Conservation (phyloP, 1,140 invertebrate species). For the Euwallacea similis region DNA sequence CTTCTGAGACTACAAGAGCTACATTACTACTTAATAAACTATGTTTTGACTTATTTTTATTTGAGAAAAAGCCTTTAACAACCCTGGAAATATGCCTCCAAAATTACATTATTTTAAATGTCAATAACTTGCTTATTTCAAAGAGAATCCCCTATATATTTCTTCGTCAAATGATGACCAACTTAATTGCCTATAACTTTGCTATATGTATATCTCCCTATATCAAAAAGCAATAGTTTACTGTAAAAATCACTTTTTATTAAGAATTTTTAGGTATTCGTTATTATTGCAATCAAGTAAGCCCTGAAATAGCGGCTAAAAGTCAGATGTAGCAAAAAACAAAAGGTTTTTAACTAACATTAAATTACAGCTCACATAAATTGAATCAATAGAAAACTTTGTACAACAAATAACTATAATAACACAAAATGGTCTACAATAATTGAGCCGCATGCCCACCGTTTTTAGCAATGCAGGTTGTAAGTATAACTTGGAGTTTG, state of each 20-base stretch:
- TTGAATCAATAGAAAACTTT: not conserved
- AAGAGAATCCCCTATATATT: too few relatives aligned
- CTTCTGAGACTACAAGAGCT: too few relatives aligned
- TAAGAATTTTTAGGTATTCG: not conserved
- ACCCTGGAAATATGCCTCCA: too few relatives aligned
- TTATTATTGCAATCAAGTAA: not conserved
- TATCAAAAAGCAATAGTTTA: not conserved
- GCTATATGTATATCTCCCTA: too few relatives aligned
- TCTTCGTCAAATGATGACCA: too few relatives aligned
- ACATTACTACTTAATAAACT: too few relatives aligned
- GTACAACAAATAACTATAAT: not conserved
- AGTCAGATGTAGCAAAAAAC: not conserved
- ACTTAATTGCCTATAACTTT: too few relatives aligned
- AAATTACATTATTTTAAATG: too few relatives aligned
- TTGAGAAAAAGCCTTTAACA: too few relatives aligned
- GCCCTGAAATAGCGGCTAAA: not conserved
- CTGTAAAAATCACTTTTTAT: not conserved
- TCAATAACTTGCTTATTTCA: too few relatives aligned
- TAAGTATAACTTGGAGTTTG: constrained; percentile 4
- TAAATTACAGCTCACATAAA: not conserved
- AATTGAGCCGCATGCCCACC: not conserved
- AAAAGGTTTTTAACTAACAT: not conserved
- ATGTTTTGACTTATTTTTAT: too few relatives aligned
- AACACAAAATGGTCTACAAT: not conserved
- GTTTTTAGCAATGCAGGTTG: not conserved